A percentile compares a stretch with the other conserved stretches of the same genome.
phyloP scores from a whole-genome alignment of 2,888 invertebrate genomes.

The Platycheirus albimanus region DNA sequence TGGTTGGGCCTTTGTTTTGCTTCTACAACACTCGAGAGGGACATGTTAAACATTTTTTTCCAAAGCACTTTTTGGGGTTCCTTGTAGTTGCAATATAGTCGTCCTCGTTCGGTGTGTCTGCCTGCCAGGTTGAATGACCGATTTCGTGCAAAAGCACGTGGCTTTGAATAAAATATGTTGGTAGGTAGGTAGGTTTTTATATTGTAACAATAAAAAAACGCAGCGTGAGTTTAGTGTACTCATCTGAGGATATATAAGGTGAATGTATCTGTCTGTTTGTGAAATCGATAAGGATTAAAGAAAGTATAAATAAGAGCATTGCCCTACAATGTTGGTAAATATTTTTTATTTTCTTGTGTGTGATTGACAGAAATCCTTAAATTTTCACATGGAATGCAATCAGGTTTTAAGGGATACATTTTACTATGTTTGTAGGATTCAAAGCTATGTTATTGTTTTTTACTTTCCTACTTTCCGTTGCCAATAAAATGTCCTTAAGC shows the following conservation, averaged over 20 bases:
- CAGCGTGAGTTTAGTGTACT: conserved; percentile 33
- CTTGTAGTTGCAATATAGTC: conserved; percentile 31
- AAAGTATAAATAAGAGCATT: conserved; percentile 7
- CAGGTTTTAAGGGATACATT: no score
- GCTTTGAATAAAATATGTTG: conserved; percentile 49
- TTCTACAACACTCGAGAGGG: conserved; percentile 22
- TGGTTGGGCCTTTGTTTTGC: conserved; percentile 57
- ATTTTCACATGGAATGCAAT: no score
- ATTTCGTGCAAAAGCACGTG: conserved; percentile 68
- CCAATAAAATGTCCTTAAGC: no score
- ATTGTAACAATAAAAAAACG: conserved; percentile 29
- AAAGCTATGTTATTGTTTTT: no score
- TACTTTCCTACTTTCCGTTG: no score
- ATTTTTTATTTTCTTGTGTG: no score
- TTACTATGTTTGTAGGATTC: no score
- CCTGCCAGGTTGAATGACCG: conserved; percentile 67
- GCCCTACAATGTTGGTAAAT: neutral
- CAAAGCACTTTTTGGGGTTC: conserved; percentile 71
- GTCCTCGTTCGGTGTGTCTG: conserved; percentile 47
- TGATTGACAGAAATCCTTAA: no score
- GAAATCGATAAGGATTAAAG: conserved; percentile 37
- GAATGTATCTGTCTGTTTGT: conserved; percentile 19
- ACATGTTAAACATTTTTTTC: conserved; percentile 45
- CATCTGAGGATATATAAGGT: conserved; percentile 14
- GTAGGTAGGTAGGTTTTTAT: conserved; percentile 27